Conservation (phyloP, 1,140 invertebrate species). For the Temnothorax longispinosus region DNA sequence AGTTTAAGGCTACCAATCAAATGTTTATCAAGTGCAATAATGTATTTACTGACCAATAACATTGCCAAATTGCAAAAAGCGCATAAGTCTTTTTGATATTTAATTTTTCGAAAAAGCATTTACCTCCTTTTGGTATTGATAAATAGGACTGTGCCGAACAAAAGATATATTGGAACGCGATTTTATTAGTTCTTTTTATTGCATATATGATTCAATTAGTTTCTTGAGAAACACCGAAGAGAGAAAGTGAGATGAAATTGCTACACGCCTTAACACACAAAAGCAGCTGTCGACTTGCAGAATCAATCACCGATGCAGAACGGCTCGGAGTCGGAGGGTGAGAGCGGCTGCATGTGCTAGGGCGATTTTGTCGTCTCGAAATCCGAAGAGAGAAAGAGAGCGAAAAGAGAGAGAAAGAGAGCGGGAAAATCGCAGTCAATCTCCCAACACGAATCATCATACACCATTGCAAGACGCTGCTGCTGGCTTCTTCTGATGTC, state of each 20-base stretch:
- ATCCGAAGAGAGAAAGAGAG: neutral
- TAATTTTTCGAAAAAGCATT: constrained; percentile 18
- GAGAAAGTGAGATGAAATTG: neutral
- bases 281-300: constrained; percentile 91
- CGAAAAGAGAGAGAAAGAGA: neutral
- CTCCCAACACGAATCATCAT: constrained; percentile 67
- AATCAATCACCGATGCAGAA: constrained; percentile 90
- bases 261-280: constrained; percentile 83
- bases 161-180: neutral
- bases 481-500: constrained; percentile 77
- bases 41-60: constrained; percentile 59
- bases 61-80: constrained; percentile 57
- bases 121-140: neutral
- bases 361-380: constrained; percentile 62
- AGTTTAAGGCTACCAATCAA: constrained; percentile 41
- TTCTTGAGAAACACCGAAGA: neutral
- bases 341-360: constrained; percentile 93
- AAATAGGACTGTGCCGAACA: neutral
- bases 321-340: constrained; percentile 90
- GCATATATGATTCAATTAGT: neutral
- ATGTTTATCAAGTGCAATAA: constrained; percentile 57
- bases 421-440: constrained; percentile 41
- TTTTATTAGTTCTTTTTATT: neutral
- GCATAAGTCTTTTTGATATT: constrained; percentile 37
- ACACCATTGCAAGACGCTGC: constrained; percentile 66